Conservation (phyloP, 2,888 invertebrate species). For the Entomobrya multifasciata region DNA sequence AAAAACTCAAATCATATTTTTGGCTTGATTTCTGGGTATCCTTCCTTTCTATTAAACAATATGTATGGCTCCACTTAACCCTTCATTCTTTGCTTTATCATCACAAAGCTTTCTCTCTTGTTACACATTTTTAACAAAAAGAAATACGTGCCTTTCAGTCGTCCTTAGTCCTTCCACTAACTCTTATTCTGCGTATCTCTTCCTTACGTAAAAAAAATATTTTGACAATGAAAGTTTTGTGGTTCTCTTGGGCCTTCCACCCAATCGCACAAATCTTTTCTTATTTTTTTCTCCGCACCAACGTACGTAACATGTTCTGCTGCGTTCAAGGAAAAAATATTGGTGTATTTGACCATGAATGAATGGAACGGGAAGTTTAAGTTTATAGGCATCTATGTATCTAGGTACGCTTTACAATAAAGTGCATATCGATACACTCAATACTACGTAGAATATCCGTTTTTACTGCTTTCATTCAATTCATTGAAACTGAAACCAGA, state of each 20-base stretch:
- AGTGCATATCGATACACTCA: neutral
- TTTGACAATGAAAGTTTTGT: conserved; percentile 42
- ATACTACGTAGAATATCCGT: neutral
- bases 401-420: neutral
- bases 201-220: neutral
- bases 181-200: neutral
- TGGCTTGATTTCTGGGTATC: conserved; percentile 13
- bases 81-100: neutral
- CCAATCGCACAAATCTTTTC: conserved; percentile 5
- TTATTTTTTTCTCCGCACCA: neutral
- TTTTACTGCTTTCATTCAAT: conserved; percentile 1
- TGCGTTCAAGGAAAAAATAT: neutral
- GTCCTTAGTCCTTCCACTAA: too few relatives aligned
- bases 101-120: neutral
- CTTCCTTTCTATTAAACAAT: neutral
- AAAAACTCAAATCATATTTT: too few relatives aligned
- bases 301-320: too few relatives aligned
- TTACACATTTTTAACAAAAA: neutral
- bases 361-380: neutral
- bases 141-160: neutral
- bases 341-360: conserved; percentile 1
- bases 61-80: neutral
- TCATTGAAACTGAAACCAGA: conserved; percentile 2
- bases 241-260: conserved; percentile 32
- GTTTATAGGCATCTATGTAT: neutral